Conservation (phyloP, 1,140 invertebrate genomes). For the Macrosteles quadrilineatus region DNA sequence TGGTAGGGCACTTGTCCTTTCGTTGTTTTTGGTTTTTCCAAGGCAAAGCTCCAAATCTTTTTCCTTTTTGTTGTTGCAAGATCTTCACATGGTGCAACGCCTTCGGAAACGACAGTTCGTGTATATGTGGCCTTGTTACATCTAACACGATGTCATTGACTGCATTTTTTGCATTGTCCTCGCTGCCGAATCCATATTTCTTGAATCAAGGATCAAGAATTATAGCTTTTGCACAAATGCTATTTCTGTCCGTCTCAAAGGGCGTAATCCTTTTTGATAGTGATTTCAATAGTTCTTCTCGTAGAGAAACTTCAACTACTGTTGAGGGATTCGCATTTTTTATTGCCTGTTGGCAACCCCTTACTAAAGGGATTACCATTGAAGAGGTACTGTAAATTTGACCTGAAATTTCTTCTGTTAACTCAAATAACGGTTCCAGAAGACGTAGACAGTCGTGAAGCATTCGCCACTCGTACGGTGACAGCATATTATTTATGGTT, state of each 20-base stretch:
- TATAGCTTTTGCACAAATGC: neutral
- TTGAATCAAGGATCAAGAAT: constrained; percentile 9
- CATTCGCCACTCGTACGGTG: neutral
- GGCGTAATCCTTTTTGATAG: neutral
- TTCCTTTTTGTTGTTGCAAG: no score
- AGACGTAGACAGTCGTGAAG: neutral
- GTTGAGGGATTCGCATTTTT: neutral
- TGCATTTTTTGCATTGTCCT: no score
- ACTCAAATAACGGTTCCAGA: neutral
- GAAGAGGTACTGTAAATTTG: constrained; percentile 14
- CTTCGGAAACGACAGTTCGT: no score
- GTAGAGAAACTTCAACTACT: neutral
- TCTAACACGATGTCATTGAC: no score
- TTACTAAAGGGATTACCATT: constrained; percentile 4
- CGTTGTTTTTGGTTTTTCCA: no score
- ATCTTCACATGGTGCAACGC: no score
- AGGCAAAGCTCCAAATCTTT: no score
- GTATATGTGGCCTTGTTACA: no score
- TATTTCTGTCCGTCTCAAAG: neutral
- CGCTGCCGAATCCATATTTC: no score
- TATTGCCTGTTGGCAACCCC: constrained; percentile 8
- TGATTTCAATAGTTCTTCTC: neutral
- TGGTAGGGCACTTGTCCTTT: no score
- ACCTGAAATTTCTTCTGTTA: constrained; percentile 21
- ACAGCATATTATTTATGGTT: neutral